Evolutionary conservation across 2,888 invertebrate genomes (phyloP).

Genomic region (Watsonalla binaria): DNA sequence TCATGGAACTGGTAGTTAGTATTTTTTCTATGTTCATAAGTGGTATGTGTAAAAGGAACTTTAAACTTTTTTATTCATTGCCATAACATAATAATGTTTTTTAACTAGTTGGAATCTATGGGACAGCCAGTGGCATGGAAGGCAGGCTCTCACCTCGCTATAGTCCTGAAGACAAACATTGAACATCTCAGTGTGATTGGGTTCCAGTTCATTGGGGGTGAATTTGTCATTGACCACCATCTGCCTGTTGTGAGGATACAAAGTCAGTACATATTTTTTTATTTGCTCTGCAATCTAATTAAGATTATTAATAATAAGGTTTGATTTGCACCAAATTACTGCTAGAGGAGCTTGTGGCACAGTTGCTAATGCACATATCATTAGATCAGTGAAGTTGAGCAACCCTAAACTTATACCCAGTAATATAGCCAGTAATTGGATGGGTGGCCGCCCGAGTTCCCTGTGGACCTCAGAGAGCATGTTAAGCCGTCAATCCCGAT

Average conservation of each 20-base stretch:
- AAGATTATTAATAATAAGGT: no score
- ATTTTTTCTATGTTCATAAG: background rate
- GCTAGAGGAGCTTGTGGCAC: no score
- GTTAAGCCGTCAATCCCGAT: no score
- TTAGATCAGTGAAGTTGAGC: no score
- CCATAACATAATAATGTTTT: background rate
- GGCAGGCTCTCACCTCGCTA: constrained; percentile 84
- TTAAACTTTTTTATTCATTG: no score
- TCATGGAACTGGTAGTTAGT: background rate
- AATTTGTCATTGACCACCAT: constrained; percentile 87
- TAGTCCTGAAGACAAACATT: constrained; percentile 87
- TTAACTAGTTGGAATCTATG: constrained; percentile 84
- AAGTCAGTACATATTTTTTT: constrained; percentile 76
- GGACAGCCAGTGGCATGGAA: constrained; percentile 90
- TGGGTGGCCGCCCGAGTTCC: no score
- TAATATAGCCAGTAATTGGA: no score
- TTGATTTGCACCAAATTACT: no score
- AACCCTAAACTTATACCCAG: no score
- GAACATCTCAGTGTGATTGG: constrained; percentile 85
- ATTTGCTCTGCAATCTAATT: constrained; percentile 2
- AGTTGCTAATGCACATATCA: no score
- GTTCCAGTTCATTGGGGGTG: constrained; percentile 83
- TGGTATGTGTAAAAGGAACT: no score
- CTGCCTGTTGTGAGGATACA: constrained; percentile 86
- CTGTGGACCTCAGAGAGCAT: no score